Evolutionary conservation across 23 tunicate species (phyloP).

Genomic region (Trididemnum nubilum): DNA sequence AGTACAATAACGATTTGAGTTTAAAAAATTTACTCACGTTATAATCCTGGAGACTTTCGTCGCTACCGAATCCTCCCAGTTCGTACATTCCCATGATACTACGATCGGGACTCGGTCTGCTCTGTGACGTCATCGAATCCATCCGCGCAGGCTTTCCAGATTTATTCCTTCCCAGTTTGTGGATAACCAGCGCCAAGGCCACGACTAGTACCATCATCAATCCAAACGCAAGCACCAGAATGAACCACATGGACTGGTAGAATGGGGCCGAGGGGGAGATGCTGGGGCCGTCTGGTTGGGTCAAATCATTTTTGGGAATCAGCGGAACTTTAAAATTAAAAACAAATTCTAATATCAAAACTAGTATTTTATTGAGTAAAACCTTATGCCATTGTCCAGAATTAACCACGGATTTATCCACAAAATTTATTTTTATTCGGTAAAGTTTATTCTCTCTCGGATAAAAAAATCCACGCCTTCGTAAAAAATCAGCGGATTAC

Average conservation of each 20-base stretch:
- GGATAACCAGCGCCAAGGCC: conserved; percentile 37
- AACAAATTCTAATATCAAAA: not conserved
- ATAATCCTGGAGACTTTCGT: conserved; percentile 26
- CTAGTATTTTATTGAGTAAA: not conserved
- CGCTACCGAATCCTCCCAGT: not conserved
- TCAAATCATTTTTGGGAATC: not conserved
- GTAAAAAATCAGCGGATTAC: too few species aligned
- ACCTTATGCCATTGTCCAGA: too few species aligned
- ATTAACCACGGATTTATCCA: too few species aligned
- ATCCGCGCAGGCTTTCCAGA: not conserved
- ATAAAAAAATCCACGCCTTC: too few species aligned
- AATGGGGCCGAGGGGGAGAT: conserved; percentile 51
- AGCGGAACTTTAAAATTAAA: not conserved
- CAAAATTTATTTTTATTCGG: too few species aligned
- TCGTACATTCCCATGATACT: not conserved
- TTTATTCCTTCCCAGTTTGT: not conserved
- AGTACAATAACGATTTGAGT: too few species aligned
- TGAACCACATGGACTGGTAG: conserved; percentile 65
- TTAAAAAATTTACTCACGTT: too few species aligned
- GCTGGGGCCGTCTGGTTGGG: not conserved
- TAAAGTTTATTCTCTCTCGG: too few species aligned
- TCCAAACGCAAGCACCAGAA: conserved; percentile 40
- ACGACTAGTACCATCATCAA: conserved; percentile 50
- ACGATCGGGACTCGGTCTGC: not conserved
- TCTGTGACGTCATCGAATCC: not conserved